Conservation (phyloP, 2,113 vertebrate species). For the Zosterops pallidus region DNA sequence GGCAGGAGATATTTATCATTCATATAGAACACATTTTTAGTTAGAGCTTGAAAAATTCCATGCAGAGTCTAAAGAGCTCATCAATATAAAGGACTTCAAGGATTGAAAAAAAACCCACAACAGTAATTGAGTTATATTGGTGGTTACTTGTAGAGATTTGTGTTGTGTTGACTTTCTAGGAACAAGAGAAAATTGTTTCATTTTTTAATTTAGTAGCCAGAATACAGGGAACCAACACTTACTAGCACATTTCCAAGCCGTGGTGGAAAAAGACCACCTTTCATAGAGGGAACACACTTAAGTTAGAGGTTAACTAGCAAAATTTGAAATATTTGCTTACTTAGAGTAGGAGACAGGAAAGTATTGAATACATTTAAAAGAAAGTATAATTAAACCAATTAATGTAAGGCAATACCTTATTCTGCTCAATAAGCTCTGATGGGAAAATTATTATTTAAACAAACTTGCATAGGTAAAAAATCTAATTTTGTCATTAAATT, state of each 20-base stretch:
- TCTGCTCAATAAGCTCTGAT: conserved; percentile 28
- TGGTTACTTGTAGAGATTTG: neutral
- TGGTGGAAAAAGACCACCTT: neutral
- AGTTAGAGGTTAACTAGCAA: neutral
- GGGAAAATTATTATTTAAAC: conserved; percentile 36
- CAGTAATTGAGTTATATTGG: neutral
- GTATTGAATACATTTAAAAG: conserved; percentile 50
- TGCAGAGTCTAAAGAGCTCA: neutral
- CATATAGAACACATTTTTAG: neutral
- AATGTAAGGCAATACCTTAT: conserved; percentile 58
- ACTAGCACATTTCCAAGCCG: rapidly evolving
- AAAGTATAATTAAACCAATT: conserved; percentile 57
- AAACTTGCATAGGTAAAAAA: conserved; percentile 25
- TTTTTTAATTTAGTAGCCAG: neutral
- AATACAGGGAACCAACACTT: neutral
- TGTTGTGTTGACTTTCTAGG: neutral
- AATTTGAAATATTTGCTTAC: conserved; percentile 32
- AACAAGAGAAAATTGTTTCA: neutral
- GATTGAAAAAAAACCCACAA: neutral
- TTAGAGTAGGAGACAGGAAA: conserved; percentile 22
- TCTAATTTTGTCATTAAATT: conserved; percentile 29
- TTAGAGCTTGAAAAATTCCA: neutral
- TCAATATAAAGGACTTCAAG: neutral
- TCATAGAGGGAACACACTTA: neutral
- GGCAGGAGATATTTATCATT: neutral